Percentiles rank a stretch among this genome's conserved stretches.
Evolutionary conservation across 2,888 invertebrate species (phyloP).

Genomic region (Pseudeuparius sepicola): DNA sequence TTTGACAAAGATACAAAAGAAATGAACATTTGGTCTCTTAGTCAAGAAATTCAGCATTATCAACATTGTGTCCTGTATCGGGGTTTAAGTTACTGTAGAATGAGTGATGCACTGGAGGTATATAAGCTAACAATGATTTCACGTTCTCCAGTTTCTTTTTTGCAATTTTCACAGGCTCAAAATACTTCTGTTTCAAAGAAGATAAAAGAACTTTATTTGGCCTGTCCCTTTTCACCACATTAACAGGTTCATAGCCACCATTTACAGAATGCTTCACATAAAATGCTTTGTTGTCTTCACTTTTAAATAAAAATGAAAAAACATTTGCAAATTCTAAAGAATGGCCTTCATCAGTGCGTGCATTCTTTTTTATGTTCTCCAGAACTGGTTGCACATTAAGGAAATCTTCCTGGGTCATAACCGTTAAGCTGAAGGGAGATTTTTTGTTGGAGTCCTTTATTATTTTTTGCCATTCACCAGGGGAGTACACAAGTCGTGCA

Average conservation of each 20-base stretch:
- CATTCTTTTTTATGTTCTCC: constrained; percentile 1
- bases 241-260: constrained; percentile 6
- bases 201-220: constrained; percentile 9
- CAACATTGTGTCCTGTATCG: constrained; percentile 6
- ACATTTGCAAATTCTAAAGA: constrained; percentile 4
- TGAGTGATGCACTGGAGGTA: constrained; percentile 9
- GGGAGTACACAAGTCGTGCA: constrained; percentile 1
- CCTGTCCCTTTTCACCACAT: constrained; percentile 7
- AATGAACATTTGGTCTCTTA: no score
- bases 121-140: constrained; percentile 8
- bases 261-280: constrained; percentile 9
- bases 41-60: constrained; percentile 9
- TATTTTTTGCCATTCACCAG: no score
- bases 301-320: constrained; percentile 8
- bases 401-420: constrained; percentile 5
- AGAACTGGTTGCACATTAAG: constrained; percentile 1
- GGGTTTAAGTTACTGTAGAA: constrained; percentile 10
- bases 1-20: no score
- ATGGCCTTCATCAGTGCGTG: constrained; percentile 1
- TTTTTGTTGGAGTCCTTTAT: constrained; percentile 2
- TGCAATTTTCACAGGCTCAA: constrained; percentile 7
- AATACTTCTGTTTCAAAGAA: constrained; percentile 7
- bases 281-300: constrained; percentile 3
- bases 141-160: constrained; percentile 13
- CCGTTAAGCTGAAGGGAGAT: no score